Percentiles rank a stretch among this genome's conserved stretches.
phyloP scores from a whole-genome alignment of 2,888 invertebrate species.

The Drosophila peninsularis region DNA sequence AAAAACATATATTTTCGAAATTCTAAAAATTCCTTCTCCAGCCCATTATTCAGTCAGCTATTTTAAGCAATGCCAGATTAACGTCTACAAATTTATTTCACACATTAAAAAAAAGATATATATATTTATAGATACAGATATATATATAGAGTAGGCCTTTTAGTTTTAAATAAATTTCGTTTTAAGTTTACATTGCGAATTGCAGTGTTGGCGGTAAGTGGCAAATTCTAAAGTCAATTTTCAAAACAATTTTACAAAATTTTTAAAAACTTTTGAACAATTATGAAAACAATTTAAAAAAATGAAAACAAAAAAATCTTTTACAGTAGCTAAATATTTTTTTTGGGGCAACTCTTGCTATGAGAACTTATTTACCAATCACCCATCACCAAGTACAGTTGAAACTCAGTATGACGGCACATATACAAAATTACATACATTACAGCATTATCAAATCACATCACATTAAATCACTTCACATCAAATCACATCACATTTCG shows the following conservation, averaged over 20 bases:
- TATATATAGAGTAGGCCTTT: not conserved
- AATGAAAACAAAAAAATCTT: not conserved
- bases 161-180: constrained; percentile 33
- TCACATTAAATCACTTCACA: constrained; percentile 10
- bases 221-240: constrained; percentile 48
- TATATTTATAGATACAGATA: not conserved
- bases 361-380: constrained; percentile 66
- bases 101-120: constrained; percentile 8
- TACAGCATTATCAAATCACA: constrained; percentile 12
- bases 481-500: constrained; percentile 43
- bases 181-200: constrained; percentile 76
- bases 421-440: constrained; percentile 43
- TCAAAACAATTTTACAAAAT: not conserved
- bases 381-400: constrained; percentile 40
- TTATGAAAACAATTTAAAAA: not conserved
- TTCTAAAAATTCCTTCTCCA: constrained; percentile 54
- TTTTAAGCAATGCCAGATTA: constrained; percentile 52
- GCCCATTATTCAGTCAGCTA: constrained; percentile 52
- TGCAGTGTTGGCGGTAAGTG: constrained; percentile 78
- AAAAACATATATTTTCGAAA: constrained; percentile 20
- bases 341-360: constrained; percentile 67
- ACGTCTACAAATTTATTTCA: constrained; percentile 21
- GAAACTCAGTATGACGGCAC: constrained; percentile 29
- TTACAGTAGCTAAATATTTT: constrained; percentile 16
- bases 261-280: not conserved